Evolutionary conservation across 2,888 invertebrate species (phyloP), one percentile per base, ranked within the genome.

Genomic region (Philaethria dido): DNA sequence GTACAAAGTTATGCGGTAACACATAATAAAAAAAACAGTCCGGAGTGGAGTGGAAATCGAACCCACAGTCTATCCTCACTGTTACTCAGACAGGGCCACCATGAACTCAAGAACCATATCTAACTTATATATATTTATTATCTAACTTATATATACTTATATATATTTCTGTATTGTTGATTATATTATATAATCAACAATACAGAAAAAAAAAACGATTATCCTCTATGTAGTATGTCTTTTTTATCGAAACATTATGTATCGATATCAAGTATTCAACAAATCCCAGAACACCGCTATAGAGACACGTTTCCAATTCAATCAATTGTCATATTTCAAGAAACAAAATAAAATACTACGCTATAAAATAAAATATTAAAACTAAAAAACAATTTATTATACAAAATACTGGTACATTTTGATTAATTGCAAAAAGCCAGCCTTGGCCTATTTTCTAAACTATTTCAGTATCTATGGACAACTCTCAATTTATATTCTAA

Each of bases 401-500:
- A 48, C 13, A 6, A 47, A 47, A 47, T 22, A 4, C 9, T 13
- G 16, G 16, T 54, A 36, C 36, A 54, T 18, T 54, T 33, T 54
- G 33, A 33, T 52, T 52, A 33, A 16, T 52, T 57, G 25, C 29
- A 39, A 57, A 16, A 57, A n/a, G 0, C n/a, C 9, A 57, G 18
- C 20, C 22, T 16, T 44, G n/a, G 11, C 59, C 59, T 44, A 45
- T 16, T 44, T 29, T 45, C n/a, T n/a, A 42, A 57, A 57, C 25
- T 45, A 22, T 44, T 60, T 60, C 25, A 45, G 45, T 45, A 18
- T 14, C 16, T 60, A 18, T 29, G 20, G 60, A 45, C 6, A 60
- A 13, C 45, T 33, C 39, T n/a, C n/a, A 45, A 60, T 60, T 33
- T 60, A 60, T 60, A 60, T 60, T 60, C 60, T 60, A 44, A 44